Evolutionary conservation across 2,888 invertebrate species (phyloP), one percentile per base, ranked within the genome.

Genomic region (Autographa pulchrina): DNA sequence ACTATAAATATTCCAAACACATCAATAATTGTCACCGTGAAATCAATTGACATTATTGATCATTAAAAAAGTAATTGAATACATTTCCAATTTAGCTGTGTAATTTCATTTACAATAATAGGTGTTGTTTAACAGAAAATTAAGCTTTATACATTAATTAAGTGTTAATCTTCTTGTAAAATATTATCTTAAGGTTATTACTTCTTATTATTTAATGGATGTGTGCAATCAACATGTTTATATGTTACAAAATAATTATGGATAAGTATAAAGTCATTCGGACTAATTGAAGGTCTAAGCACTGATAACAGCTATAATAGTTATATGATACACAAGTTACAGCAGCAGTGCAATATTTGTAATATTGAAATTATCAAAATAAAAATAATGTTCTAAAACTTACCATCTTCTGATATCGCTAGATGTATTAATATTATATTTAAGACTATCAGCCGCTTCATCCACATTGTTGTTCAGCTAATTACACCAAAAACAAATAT

Each of bases 1-100:
- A 92, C 94, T 94, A 82, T 62, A 89, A 85, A 76, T 20, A 64
- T 69, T 67, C 14, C 35, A 72, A 71, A 72, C 61, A 77, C 64
- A 71, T 35, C 43, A 77, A 65, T 65, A 62, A 65, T 74, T 64
- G 60, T 75, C 52, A 75, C 76, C 54, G 14, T 70, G 67, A 67
- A 75, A 74, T 68, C 68, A 71, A 70, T 70, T 72, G 58, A 62
- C 65, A 48, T 48, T n/a, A 48, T 48, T 68, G 41, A 14, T 69
- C 35, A 75, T 77, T 79, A 79, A 59, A 71, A 64, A 54, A 66
- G 38, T 71, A 79, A 78, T 78, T 68, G 63, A 56, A 68, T 43
- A 77, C 25, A 56, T 76, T 72, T 70, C 32, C 63, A 65, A 72
- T 64, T 58, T 54, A 59, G n/a, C 41, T 65, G 18, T 35, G 48